Base-by-base conservation (phyloP, 2,888 invertebrate genomes). In the Taphrorychus bicolor region DNA sequence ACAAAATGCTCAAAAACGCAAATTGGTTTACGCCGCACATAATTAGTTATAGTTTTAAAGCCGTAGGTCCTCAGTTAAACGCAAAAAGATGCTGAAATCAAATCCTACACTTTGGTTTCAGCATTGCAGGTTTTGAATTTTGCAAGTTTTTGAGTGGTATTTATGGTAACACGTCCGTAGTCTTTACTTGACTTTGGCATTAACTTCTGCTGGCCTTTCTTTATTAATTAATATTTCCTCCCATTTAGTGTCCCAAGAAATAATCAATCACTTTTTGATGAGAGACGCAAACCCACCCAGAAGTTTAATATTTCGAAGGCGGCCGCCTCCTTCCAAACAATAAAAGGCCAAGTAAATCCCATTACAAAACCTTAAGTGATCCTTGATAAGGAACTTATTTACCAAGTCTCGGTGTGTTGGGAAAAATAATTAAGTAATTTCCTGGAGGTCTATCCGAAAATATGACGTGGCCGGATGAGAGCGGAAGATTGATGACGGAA, bases 401-500 rank as follows among this genome's bases (percentile, higher is more conserved):
- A 62, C 48, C 21, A 23, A 59, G 59, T 53, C 54, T 52, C 53
- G 53, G 56, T 52, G 59, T 66, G 66, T 61, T 61, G 49, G 62
- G 62, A 62, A 67, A 67, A 67, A 68, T 68, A 64, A 68, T 68
- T 68, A 68, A 68, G 68, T 68, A 68, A 68, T 68, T 68, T 68
- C 68, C 68, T 63, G 56, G 19, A 19, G 64, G 59, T 59, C 68
- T 63, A 67, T 67, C 62, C 62, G 58, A 53, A 68, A 69, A 71
- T 71, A 72, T 71, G 73, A 72, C 67, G 70, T 70, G 64, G 52
- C 70, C 72, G 71, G 70, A 72, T 69, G 67, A 69, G 67, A 66
- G 53, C 48, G 61, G 70, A 74, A 73, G 75, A 75, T 75, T 75
- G 72, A 75, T 75, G 73, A 74, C 71, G 63, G 61, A 71, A 70